These are phyloP conservation scores for Helicolenus hilgendorfi DNA, from an alignment of 2,797 vertebrate species.

Conservation along the genomic window DNA sequence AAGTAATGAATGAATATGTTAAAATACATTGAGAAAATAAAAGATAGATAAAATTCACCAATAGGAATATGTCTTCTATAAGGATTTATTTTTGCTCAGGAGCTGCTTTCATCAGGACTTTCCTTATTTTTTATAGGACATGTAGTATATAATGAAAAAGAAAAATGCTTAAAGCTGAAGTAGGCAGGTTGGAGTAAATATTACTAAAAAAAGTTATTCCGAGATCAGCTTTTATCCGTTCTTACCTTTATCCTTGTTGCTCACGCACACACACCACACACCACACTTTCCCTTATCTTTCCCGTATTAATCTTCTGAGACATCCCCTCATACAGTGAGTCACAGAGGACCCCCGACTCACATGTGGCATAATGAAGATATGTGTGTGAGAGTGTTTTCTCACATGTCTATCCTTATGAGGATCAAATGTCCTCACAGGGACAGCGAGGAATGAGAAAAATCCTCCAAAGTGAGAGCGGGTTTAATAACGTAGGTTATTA, in stretches of 20 bases:
- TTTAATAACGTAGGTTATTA: background rate
- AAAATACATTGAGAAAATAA: background rate
- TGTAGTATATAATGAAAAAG: background rate
- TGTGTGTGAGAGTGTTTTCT: constrained; percentile 10
- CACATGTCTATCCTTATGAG: constrained; percentile 4
- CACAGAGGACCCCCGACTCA: constrained; percentile 45
- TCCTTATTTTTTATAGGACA: background rate
- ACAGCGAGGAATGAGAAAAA: background rate
- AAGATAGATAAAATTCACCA: background rate
- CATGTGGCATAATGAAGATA: constrained; percentile 62
- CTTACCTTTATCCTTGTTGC: constrained; percentile 19
- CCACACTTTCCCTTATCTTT: constrained; percentile 24
- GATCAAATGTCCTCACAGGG: constrained; percentile 18
- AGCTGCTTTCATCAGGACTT: background rate
- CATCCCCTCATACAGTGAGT: constrained; percentile 28
- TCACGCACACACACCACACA: background rate
- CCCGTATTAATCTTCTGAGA: constrained; percentile 54
- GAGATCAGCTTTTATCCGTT: constrained; percentile 41
- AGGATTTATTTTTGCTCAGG: background rate
- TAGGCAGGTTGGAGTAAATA: too few species aligned
- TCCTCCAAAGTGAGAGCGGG: background rate
- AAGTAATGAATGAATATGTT: too few species aligned
- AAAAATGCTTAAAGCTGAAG: background rate
- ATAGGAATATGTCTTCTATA: background rate
- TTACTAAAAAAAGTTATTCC: constrained; percentile 7